These are phyloP conservation scores for Aquatica leii DNA, from an alignment of 2,888 invertebrate species.

Conservation along the genomic window DNA sequence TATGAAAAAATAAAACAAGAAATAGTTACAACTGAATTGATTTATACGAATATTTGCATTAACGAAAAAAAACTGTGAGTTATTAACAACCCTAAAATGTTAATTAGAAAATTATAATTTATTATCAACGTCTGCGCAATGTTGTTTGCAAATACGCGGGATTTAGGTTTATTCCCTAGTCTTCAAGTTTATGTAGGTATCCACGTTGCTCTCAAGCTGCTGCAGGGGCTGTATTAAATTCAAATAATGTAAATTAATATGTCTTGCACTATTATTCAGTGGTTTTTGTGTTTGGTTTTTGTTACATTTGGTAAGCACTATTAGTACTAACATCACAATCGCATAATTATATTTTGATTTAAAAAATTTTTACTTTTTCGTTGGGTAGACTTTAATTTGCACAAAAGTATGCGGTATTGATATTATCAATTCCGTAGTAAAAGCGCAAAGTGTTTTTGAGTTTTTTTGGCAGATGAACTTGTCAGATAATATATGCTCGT, in stretches of 20 bases:
- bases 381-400: no score
- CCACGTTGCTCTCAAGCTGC: not conserved
- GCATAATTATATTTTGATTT: no score
- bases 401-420: not conserved
- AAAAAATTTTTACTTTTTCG: no score
- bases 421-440: no score
- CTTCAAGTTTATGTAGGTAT: not conserved
- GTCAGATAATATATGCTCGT: no score
- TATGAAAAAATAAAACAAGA: no score
- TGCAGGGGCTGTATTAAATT: not conserved
- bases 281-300: not conserved
- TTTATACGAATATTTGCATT: no score
- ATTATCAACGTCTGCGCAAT: conserved; percentile 3
- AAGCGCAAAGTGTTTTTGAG: no score
- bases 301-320: not conserved
- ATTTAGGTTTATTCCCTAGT: not conserved
- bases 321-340: not conserved
- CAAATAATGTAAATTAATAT: not conserved
- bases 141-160: not conserved
- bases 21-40: no score
- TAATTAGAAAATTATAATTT: not conserved
- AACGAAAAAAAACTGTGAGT: no score
- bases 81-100: not conserved
- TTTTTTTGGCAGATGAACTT: no score
- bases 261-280: not conserved